phyloP scores from a whole-genome alignment of 2,797 vertebrate genomes.

The Pagetopsis macropterus region DNA sequence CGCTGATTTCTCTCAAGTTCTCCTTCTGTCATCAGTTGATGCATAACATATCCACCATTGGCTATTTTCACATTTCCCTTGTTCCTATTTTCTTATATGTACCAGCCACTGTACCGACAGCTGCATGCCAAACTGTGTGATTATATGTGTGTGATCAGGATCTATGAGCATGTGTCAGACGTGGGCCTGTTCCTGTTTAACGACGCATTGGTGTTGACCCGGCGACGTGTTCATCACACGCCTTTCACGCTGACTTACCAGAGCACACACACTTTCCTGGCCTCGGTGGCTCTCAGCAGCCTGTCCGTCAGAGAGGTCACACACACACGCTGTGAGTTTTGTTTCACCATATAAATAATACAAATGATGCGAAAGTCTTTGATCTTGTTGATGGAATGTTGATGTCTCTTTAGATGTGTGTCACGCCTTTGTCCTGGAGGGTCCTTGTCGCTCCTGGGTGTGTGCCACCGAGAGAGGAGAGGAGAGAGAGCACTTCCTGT shows the following conservation, averaged over 20 bases:
- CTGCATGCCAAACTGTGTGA: background rate
- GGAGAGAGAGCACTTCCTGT: constrained; percentile 82
- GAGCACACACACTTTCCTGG: constrained; percentile 85
- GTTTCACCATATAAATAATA: accelerated
- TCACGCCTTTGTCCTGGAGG: constrained; percentile 85
- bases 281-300: constrained; percentile 82
- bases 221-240: constrained; percentile 63
- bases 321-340: constrained; percentile 84
- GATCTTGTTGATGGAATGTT: background rate
- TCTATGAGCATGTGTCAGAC: constrained; percentile 80
- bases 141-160: constrained; percentile 63
- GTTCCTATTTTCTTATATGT: background rate
- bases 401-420: constrained; percentile 77
- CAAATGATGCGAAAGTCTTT: background rate
- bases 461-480: constrained; percentile 81
- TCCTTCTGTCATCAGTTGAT: too few species aligned
- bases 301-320: constrained; percentile 80
- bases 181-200: constrained; percentile 88
- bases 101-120: background rate
- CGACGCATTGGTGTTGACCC: constrained; percentile 81
- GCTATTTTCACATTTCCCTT: background rate
- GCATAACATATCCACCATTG: too few species aligned
- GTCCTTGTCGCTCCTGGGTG: constrained; percentile 82
- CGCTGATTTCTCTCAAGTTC: background rate
- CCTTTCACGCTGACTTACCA: constrained; percentile 78